phyloP scores from a whole-genome alignment of 1,140 invertebrate species.

The Dendrolimus kikuchii region DNA sequence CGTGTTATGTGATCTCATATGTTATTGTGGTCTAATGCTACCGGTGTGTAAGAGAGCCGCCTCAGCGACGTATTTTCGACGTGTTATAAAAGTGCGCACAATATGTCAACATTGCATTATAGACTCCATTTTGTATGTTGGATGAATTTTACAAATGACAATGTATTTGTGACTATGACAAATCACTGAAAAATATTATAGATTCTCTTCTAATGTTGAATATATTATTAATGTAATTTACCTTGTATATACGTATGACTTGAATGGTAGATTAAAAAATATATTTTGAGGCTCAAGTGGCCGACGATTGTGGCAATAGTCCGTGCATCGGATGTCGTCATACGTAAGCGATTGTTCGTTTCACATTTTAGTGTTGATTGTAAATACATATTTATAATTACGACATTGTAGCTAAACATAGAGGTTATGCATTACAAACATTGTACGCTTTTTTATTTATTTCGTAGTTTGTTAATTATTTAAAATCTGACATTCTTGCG shows the following conservation, averaged over 20 bases:
- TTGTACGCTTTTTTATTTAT: constrained; percentile 20
- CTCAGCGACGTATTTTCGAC: background rate
- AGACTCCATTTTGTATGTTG: constrained; percentile 47
- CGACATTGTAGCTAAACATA: constrained; percentile 50
- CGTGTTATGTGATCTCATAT: background rate
- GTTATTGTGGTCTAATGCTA: constrained; percentile 16
- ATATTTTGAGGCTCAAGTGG: constrained; percentile 46
- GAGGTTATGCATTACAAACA: constrained; percentile 32
- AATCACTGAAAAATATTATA: constrained; percentile 41
- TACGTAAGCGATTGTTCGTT: constrained; percentile 48
- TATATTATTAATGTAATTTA: constrained; percentile 61
- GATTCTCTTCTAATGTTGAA: constrained; percentile 55
- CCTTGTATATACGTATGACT: constrained; percentile 69
- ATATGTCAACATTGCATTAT: constrained; percentile 43
- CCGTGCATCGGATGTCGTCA: constrained; percentile 44
- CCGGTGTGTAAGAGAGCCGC: background rate
- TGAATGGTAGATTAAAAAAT: constrained; percentile 40
- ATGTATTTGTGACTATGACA: constrained; percentile 30
- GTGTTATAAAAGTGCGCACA: constrained; percentile 43
- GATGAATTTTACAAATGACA: constrained; percentile 18
- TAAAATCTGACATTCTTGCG: constrained; percentile 2
- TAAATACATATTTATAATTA: constrained; percentile 56
- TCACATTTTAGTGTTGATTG: constrained; percentile 51
- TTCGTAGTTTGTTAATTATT: constrained; percentile 4
- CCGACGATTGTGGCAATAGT: constrained; percentile 27